These are phyloP conservation scores for Agapostemon virescens DNA, from an alignment of 2,888 invertebrate genomes.

Conservation along the genomic window DNA sequence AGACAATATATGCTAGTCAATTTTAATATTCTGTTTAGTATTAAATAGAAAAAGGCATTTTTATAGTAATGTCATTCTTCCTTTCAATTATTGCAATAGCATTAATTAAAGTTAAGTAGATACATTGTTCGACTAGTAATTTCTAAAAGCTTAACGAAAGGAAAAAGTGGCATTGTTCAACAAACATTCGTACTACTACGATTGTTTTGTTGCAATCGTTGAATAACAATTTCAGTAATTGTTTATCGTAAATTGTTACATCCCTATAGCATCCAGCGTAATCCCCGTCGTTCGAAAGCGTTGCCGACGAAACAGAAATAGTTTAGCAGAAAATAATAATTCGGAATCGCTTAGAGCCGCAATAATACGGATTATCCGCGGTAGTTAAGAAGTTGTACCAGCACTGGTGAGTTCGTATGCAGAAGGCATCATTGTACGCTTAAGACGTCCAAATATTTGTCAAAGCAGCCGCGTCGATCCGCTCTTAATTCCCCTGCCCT, in stretches of 20 bases:
- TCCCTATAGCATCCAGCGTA: background rate
- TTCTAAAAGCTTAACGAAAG: too few relatives aligned
- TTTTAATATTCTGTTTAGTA: too few relatives aligned
- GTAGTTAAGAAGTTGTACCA: conserved; percentile 25
- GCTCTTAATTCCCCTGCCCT: conserved; percentile 31
- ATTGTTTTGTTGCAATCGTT: too few relatives aligned
- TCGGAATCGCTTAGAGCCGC: conserved; percentile 3
- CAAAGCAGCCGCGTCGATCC: conserved; percentile 23
- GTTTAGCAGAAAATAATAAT: background rate
- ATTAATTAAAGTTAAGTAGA: too few relatives aligned
- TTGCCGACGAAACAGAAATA: background rate
- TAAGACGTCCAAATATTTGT: conserved; percentile 44
- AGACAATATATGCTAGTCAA: too few relatives aligned
- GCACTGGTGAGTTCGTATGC: background rate
- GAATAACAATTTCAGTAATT: too few relatives aligned
- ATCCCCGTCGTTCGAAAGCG: background rate
- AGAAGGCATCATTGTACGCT: conserved; percentile 12
- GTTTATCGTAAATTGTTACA: background rate
- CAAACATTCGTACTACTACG: too few relatives aligned
- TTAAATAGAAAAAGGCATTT: too few relatives aligned
- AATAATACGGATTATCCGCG: background rate
- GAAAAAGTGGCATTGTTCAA: too few relatives aligned
- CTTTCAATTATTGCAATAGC: too few relatives aligned
- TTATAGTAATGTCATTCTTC: too few relatives aligned
- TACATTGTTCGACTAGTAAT: too few relatives aligned